Conservation (phyloP, 2,113 vertebrate species). For the Microcebus jonahi region DNA sequence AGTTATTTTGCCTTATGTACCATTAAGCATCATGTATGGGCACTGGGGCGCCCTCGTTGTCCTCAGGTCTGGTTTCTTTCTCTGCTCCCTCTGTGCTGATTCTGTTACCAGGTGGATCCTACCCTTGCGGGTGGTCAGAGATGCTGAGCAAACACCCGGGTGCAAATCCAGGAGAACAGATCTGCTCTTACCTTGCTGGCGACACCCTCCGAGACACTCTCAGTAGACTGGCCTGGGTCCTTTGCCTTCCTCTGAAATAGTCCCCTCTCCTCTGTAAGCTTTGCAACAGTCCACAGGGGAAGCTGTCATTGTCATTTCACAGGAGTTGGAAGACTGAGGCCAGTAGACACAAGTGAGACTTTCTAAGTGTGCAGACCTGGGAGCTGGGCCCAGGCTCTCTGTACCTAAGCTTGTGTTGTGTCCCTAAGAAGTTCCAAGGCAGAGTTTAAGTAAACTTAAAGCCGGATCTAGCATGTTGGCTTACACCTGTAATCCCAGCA, state of each 20-base stretch:
- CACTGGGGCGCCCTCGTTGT: fast-evolving
- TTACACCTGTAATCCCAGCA: no score
- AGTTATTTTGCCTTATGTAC: not conserved
- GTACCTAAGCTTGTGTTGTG: not conserved
- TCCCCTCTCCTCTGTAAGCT: not conserved
- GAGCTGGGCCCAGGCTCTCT: not conserved
- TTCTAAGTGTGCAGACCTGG: not conserved
- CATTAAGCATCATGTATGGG: not conserved
- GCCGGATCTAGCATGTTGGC: not conserved
- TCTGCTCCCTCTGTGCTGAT: not conserved
- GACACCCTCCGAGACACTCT: not conserved
- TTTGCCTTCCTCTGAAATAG: not conserved
- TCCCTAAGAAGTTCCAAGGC: not conserved
- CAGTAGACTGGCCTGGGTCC: no score
- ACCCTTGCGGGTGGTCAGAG: not conserved
- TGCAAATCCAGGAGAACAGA: not conserved
- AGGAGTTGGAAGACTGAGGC: not conserved
- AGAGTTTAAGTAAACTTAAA: not conserved
- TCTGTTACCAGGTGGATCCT: not conserved
- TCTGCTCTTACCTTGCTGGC: not conserved
- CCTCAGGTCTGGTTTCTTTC: not conserved
- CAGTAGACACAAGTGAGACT: not conserved
- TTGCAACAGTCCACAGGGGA: not conserved
- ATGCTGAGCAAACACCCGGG: fast-evolving
- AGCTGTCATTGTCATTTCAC: not conserved